These are phyloP conservation scores for Rhynchophorus ferrugineus DNA, from an alignment of 1,140 invertebrate genomes.

Conservation along the genomic window DNA sequence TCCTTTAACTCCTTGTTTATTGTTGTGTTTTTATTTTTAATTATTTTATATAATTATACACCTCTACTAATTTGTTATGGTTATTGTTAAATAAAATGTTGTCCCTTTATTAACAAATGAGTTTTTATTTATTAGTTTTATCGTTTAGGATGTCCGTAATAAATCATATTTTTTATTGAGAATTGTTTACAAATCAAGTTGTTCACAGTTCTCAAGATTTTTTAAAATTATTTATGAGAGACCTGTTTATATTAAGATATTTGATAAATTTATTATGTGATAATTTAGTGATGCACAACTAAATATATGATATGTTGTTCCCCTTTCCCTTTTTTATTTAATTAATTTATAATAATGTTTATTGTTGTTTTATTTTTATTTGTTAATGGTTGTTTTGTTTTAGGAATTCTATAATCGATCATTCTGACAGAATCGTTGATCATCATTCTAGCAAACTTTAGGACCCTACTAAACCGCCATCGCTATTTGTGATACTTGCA, in stretches of 20 bases:
- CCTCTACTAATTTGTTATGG: background rate
- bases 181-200: no score
- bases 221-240: no score
- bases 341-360: no score
- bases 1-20: conserved; percentile 6
- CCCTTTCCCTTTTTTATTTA: no score
- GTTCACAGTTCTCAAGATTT: no score
- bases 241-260: no score
- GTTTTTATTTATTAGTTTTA: conserved; percentile 2
- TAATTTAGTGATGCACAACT: no score
- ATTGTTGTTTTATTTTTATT: conserved; percentile 1
- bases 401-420: conserved; percentile 29
- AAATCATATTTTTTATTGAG: background rate
- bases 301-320: no score
- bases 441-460: conserved; percentile 24
- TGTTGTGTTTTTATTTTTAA: conserved; percentile 3
- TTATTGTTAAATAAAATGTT: conserved; percentile 4
- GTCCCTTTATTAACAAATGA: background rate
- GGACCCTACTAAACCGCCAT: background rate
- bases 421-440: conserved; percentile 9
- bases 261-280: no score
- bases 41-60: conserved; percentile 4
- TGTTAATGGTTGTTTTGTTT: conserved; percentile 27
- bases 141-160: background rate
- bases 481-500: conserved; percentile 1